These are phyloP conservation scores for Drosophila mettleri DNA, from an alignment of 2,888 invertebrate species.

Conservation along the genomic window DNA sequence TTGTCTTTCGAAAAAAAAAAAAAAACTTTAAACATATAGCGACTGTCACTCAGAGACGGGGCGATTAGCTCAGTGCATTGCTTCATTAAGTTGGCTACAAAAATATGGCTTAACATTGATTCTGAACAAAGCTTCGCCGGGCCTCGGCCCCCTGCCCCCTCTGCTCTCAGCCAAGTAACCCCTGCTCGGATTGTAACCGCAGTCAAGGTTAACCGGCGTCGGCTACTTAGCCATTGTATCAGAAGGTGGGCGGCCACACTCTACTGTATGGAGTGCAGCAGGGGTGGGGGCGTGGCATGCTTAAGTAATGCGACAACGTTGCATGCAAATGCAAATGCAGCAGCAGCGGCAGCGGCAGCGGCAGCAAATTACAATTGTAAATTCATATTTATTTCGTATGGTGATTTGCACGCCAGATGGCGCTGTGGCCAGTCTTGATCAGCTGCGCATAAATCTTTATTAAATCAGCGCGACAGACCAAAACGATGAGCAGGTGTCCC, in stretches of 20 bases:
- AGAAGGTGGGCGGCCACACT: not conserved
- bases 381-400: constrained; percentile 8
- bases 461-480: constrained; percentile 49
- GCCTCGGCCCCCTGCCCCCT: not conserved
- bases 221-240: constrained; percentile 43
- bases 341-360: not conserved
- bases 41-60: constrained; percentile 35
- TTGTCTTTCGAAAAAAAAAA: not conserved
- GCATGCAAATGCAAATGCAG: constrained; percentile 40
- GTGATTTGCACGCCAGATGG: constrained; percentile 42
- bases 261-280: not conserved
- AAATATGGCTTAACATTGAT: constrained; percentile 65
- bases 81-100: constrained; percentile 41
- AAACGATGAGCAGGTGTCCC: constrained; percentile 52
- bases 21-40: constrained; percentile 2
- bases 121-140: constrained; percentile 5
- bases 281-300: constrained; percentile 21
- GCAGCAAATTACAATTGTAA: constrained; percentile 32
- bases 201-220: constrained; percentile 66
- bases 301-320: constrained; percentile 49
- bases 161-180: not conserved
- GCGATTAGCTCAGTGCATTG: constrained; percentile 29
- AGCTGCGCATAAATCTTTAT: constrained; percentile 53
- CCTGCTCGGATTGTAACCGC: constrained; percentile 57
- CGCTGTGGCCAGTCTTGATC: constrained; percentile 39